Evolutionary conservation across 2,888 invertebrate species (phyloP).

Genomic region (Callosobruchus maculatus): DNA sequence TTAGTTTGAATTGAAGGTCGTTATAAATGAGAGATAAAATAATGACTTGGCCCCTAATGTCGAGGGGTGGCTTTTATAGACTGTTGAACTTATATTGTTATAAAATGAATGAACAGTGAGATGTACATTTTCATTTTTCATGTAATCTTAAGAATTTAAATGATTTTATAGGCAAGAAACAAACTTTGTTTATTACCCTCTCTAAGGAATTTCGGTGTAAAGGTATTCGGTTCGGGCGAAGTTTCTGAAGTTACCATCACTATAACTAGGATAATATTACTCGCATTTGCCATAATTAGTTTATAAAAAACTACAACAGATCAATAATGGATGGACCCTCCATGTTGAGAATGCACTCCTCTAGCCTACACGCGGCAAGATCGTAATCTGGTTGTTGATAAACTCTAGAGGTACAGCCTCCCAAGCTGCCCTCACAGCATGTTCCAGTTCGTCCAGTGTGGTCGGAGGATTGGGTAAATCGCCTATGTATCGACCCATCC

Average conservation of each 20-base stretch:
- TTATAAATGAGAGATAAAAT: background rate
- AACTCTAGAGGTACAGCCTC: no score
- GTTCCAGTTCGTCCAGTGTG: no score
- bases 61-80: slow-evolving; percentile 25
- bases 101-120: slow-evolving; percentile 26
- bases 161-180: slow-evolving; percentile 7
- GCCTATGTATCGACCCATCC: no score
- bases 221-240: background rate
- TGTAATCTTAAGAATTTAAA: background rate
- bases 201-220: background rate
- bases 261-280: no score
- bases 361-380: no score
- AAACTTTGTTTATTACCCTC: slow-evolving; percentile 20
- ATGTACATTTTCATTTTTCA: slow-evolving; percentile 16
- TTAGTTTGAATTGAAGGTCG: background rate
- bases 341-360: no score
- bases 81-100: slow-evolving; percentile 26
- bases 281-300: no score
- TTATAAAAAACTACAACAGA: no score
- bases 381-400: no score
- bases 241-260: background rate
- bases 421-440: no score
- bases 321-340: no score
- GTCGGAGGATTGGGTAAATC: no score
- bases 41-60: slow-evolving; percentile 8